Percentiles rank a stretch among this genome's conserved stretches.
Conservation (phyloP, 2,797 vertebrate species). For the Eutrigla gurnardus region DNA sequence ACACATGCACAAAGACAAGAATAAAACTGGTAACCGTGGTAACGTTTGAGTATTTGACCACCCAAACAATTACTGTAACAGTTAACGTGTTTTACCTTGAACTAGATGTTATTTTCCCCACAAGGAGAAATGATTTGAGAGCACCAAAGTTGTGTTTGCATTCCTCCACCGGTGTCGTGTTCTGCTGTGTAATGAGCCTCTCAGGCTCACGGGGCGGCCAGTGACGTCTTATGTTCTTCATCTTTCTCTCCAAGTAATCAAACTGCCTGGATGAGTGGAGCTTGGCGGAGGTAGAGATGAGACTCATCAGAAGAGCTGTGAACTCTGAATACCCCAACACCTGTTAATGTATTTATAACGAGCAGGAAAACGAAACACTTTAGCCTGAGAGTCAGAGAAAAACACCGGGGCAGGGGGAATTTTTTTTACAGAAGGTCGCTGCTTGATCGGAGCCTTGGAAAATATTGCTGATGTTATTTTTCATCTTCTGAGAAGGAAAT, state of each 20-base stretch:
- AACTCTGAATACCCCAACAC: background rate
- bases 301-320: constrained; percentile 13
- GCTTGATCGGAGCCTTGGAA: constrained; percentile 35
- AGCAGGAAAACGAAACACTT: constrained; percentile 27
- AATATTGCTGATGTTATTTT: constrained; percentile 31
- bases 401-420: background rate
- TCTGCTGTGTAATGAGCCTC: background rate
- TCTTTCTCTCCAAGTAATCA: constrained; percentile 6
- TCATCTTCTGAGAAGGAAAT: constrained; percentile 39
- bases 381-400: background rate
- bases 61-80: background rate
- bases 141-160: too few species aligned
- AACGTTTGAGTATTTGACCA: background rate
- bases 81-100: background rate
- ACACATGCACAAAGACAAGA: background rate
- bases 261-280: constrained; percentile 7
- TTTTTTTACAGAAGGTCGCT: background rate
- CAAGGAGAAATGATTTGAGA: too few species aligned
- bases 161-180: background rate
- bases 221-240: background rate
- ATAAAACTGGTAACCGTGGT: background rate
- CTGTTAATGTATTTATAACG: constrained; percentile 35
- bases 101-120: background rate
- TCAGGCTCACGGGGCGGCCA: background rate
- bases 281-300: background rate